Evolutionary conservation across 2,888 invertebrate species (phyloP).

Genomic region (Coenonympha glycerion): DNA sequence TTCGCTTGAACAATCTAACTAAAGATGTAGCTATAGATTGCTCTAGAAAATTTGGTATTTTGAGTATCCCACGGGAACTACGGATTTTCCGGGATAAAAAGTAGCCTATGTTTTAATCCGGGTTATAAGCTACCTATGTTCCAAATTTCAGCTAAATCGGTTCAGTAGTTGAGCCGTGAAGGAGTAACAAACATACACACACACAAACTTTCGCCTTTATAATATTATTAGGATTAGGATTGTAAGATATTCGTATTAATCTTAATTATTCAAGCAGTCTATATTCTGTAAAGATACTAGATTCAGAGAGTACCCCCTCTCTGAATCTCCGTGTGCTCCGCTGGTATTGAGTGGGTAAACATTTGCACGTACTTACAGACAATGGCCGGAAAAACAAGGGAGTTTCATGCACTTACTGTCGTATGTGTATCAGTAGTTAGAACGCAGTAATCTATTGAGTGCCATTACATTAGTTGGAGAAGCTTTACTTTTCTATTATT

Average conservation of each 20-base stretch:
- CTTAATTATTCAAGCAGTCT: background rate
- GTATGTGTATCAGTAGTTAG: background rate
- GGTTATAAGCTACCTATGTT: too few species aligned
- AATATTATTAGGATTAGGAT: too few species aligned
- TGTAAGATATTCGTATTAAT: background rate
- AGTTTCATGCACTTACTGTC: background rate
- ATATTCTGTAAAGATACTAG: constrained; percentile 13
- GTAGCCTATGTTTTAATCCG: too few species aligned
- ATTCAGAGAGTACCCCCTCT: constrained; percentile 3
- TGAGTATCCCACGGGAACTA: too few species aligned
- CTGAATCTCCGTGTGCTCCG: constrained; percentile 13
- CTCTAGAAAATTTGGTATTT: too few species aligned
- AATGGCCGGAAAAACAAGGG: constrained; percentile 22
- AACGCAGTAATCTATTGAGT: background rate
- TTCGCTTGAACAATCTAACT: too few species aligned
- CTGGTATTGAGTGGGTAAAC: constrained; percentile 17
- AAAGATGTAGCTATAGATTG: too few species aligned
- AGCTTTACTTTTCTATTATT: background rate
- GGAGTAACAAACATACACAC: too few species aligned
- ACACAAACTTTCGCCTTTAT: too few species aligned
- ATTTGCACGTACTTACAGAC: constrained; percentile 16
- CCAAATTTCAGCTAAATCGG: too few species aligned
- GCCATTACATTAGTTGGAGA: background rate
- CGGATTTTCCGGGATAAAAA: too few species aligned
- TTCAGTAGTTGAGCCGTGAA: too few species aligned